Evolutionary conservation across 2,113 vertebrate species (phyloP).

Genomic region (Osmerus mordax): DNA sequence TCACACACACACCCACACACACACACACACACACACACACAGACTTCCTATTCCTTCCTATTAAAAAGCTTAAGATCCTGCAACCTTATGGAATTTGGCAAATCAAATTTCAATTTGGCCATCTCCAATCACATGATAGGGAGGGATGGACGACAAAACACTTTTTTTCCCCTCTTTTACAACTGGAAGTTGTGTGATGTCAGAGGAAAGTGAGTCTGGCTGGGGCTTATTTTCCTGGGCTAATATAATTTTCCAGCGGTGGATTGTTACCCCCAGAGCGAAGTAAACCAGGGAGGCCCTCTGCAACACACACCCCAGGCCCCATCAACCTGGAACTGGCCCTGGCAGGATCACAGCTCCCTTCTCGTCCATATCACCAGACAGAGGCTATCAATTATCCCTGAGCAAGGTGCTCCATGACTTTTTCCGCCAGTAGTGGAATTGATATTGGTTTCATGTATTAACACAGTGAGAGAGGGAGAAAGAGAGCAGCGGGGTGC

Average conservation of each 20-base stretch:
- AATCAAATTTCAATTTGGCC: slow-evolving; percentile 55
- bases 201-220: slow-evolving; percentile 54
- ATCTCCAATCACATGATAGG: slow-evolving; percentile 45
- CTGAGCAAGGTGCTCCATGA: slow-evolving; percentile 56
- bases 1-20: neutral
- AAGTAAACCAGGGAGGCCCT: slow-evolving; percentile 44
- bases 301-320: slow-evolving; percentile 15
- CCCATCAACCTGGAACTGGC: slow-evolving; percentile 48
- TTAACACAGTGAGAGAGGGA: slow-evolving; percentile 28
- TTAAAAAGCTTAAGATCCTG: neutral
- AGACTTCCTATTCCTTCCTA: neutral
- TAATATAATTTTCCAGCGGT: slow-evolving; percentile 57
- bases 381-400: slow-evolving; percentile 60
- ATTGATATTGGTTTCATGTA: slow-evolving; percentile 61
- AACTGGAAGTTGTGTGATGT: slow-evolving; percentile 48
- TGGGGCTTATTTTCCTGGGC: slow-evolving; percentile 49
- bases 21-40: neutral
- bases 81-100: slow-evolving; percentile 44
- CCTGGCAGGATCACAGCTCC: slow-evolving; percentile 57
- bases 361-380: slow-evolving; percentile 57
- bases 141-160: slow-evolving; percentile 26
- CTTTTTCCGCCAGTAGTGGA: slow-evolving; percentile 53
- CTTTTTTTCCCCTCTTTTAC: slow-evolving; percentile 36
- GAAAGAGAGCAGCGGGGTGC: neutral
- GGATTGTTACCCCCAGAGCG: slow-evolving; percentile 37